Base-by-base conservation (phyloP, 2,888 invertebrate species). In the Meteorus colon region DNA sequence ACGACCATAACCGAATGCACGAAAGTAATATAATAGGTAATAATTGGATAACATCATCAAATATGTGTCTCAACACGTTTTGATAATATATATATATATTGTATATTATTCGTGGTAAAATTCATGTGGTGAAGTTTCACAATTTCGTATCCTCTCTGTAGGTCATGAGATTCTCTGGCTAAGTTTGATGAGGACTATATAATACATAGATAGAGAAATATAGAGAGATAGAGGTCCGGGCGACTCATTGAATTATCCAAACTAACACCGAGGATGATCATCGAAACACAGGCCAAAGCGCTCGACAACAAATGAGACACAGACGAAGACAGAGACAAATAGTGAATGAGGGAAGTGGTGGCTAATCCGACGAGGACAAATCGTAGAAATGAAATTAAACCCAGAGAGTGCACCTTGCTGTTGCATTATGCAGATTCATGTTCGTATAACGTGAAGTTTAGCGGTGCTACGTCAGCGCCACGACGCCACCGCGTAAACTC, bases 371-470 rank as follows among this genome's bases (percentile, higher is more conserved):
- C 79, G 63, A 69, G 74, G 79, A 81, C 80, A 78, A 82, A 82
- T 81, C 76, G 78, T 77, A 65, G 76, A 78, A 81, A 81, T 79
- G 75, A 78, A 81, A 82, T 81, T 82, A 81, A 82, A 76, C 77
- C 76, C 75, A 71, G 75, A 55, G 19, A 80, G 78, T 80, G 79
- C 79, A 79, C 69, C 79, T 76, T 75, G 80, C 73, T 79, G 80
- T 81, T 80, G 81, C 82, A 84, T 85, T 84, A 85, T 85, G 84
- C 82, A 84, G 81, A 84, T 85, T 83, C 77, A 79, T 65, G 78
- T 76, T 75, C 77, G 78, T 83, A 83, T 84, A 84, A 81, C 79
- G 79, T 76, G 75, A 81, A 80, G 79, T 84, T 84, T 84, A 83
- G 79, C 79, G 79, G 76, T 79, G 78, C 78, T 78, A 77, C 77